Conservation (phyloP, 2,888 invertebrate species). For the Capitulum mitella region DNA sequence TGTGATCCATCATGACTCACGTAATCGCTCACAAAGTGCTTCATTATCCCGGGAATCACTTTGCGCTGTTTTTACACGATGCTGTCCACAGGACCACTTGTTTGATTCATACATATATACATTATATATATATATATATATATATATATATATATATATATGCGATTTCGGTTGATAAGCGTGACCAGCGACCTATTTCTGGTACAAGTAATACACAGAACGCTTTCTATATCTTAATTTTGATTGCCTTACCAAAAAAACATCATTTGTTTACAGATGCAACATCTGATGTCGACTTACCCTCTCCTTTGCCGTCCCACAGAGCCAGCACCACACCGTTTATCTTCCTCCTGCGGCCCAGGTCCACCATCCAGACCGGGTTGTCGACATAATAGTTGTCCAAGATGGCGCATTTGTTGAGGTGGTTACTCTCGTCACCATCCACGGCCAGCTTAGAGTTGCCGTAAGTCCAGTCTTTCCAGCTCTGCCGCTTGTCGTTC, state of each 20-base stretch:
- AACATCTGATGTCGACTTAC: constrained; percentile 36
- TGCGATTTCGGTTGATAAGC: neutral
- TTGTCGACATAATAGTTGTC: constrained; percentile 50
- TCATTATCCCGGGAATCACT: too few species aligned
- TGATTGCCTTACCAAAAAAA: too few species aligned
- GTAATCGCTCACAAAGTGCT: too few species aligned
- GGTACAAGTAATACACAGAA: too few species aligned
- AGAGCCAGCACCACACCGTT: constrained; percentile 48
- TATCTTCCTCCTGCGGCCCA: constrained; percentile 44
- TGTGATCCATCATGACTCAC: too few species aligned
- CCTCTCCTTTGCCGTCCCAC: constrained; percentile 48
- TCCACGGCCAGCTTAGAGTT: constrained; percentile 47
- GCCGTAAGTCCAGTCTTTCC: constrained; percentile 44
- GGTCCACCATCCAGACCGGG: constrained; percentile 50
- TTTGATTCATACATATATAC: too few species aligned
- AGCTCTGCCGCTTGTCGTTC: constrained; percentile 48
- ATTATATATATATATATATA: neutral
- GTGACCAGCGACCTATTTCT: neutral
- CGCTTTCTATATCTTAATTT: too few species aligned
- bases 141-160: neutral
- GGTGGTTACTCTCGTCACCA: constrained; percentile 44
- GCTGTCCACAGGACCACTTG: too few species aligned
- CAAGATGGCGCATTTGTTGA: constrained; percentile 48
- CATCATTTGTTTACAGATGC: neutral
- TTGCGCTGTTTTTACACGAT: too few species aligned